phyloP scores from a whole-genome alignment of 1,140 invertebrate genomes.

The Maconellicoccus hirsutus region DNA sequence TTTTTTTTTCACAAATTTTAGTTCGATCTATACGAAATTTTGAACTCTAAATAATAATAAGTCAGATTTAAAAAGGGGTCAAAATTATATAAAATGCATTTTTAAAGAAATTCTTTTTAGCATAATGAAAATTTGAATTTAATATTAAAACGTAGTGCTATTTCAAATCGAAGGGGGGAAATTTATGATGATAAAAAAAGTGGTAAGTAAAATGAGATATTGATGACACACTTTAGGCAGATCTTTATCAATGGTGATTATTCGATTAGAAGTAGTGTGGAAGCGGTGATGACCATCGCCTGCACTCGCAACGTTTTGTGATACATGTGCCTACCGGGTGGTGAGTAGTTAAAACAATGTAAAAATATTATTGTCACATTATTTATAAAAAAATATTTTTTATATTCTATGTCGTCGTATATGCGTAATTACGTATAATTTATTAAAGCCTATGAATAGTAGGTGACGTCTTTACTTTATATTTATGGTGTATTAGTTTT shows the following conservation, averaged over 20 bases:
- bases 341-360: conserved; percentile 17
- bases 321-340: conserved; percentile 9
- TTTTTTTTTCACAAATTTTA: background rate
- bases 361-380: background rate
- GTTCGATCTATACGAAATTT: background rate
- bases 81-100: background rate
- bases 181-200: conserved; percentile 12
- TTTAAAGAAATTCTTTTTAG: no score
- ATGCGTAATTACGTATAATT: background rate
- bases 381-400: background rate
- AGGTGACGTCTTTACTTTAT: no score
- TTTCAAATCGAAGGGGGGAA: background rate
- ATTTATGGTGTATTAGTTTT: no score
- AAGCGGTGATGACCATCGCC: conserved; percentile 20
- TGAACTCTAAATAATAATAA: background rate
- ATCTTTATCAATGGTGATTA: conserved; percentile 15
- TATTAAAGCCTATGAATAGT: no score
- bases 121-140: no score
- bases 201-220: conserved; percentile 20
- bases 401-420: background rate
- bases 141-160: no score
- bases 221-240: conserved; percentile 22
- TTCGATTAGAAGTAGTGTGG: conserved; percentile 19
- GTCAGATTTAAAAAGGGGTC: background rate
- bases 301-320: conserved; percentile 14